Evolutionary conservation across 2,113 vertebrate species (phyloP).

Genomic region (Felis chaus): DNA sequence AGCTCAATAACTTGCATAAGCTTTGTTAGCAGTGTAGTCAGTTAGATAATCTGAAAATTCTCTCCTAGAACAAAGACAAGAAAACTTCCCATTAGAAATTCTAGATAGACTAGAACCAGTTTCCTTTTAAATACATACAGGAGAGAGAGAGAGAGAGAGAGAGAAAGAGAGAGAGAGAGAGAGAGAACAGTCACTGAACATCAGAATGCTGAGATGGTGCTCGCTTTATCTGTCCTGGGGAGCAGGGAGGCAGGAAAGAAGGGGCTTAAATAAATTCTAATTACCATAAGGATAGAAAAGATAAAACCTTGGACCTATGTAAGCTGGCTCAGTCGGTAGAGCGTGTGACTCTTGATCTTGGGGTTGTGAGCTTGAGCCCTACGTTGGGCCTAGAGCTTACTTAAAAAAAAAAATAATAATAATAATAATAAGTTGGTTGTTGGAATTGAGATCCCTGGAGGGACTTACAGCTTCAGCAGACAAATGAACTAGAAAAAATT

Average conservation of each 20-base stretch:
- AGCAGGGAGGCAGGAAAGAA: not conserved
- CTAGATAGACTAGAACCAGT: not conserved
- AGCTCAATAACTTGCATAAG: not conserved
- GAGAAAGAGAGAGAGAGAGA: not conserved
- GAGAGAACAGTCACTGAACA: not conserved
- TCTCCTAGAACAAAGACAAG: not conserved
- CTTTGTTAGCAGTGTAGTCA: not conserved
- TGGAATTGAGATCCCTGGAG: not conserved
- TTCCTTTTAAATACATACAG: not conserved
- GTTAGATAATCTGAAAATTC: not conserved
- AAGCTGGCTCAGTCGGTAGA: not conserved
- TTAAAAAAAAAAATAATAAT: not conserved
- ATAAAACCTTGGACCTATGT: not conserved
- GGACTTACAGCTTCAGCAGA: not conserved
- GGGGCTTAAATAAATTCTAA: not conserved
- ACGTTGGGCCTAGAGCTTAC: not conserved
- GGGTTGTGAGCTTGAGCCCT: not conserved
- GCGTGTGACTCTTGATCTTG: not conserved
- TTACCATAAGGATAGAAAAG: not conserved
- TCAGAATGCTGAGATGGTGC: not conserved
- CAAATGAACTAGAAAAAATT: not conserved
- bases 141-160: not conserved
- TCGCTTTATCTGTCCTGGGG: not conserved
- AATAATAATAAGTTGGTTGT: not conserved
- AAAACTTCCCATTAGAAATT: slow-evolving; percentile 23